These are phyloP conservation scores for Sciaenops ocellatus DNA, from an alignment of 2,797 vertebrate species.

Conservation along the genomic window DNA sequence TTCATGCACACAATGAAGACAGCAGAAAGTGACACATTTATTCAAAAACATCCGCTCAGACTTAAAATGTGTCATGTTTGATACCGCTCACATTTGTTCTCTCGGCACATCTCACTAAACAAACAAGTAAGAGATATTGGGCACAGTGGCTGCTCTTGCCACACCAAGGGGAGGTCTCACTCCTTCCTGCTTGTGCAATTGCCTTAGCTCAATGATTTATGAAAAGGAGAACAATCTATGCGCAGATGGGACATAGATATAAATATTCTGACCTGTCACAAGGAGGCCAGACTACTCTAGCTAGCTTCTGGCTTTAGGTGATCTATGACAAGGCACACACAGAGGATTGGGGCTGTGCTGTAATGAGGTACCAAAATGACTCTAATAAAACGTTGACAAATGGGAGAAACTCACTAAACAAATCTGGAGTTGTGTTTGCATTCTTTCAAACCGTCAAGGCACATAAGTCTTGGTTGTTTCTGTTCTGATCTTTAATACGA, in stretches of 20 bases:
- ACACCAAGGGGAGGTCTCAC: slow-evolving; percentile 66
- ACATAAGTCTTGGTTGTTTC: neutral
- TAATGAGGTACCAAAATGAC: slow-evolving; percentile 16
- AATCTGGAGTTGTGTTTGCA: slow-evolving; percentile 4
- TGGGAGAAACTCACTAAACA: neutral
- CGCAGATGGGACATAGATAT: slow-evolving; percentile 81
- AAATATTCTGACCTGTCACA: slow-evolving; percentile 81
- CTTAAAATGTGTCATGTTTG: slow-evolving; percentile 66
- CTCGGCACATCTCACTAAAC: slow-evolving; percentile 70
- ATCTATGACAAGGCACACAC: slow-evolving; percentile 45
- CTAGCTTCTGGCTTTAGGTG: slow-evolving; percentile 48
- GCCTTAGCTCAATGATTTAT: slow-evolving; percentile 86
- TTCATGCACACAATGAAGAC: slow-evolving; percentile 55
- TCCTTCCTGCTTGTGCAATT: slow-evolving; percentile 81
- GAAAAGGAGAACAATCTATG: slow-evolving; percentile 80
- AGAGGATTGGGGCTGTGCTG: slow-evolving; percentile 7
- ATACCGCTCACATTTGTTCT: slow-evolving; percentile 68
- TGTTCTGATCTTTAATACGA: neutral
- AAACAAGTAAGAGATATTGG: slow-evolving; percentile 71
- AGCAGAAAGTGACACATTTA: slow-evolving; percentile 63
- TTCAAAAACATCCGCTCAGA: slow-evolving; percentile 66
- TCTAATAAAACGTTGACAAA: slow-evolving; percentile 9
- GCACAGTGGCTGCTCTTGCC: slow-evolving; percentile 66
- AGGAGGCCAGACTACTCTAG: slow-evolving; percentile 50
- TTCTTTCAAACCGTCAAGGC: neutral